Percentiles rank a stretch among this genome's conserved stretches.
These are phyloP conservation scores for Crocodylus rhombifer DNA, from an alignment of 2,797 vertebrate genomes.

Conservation along the genomic window DNA sequence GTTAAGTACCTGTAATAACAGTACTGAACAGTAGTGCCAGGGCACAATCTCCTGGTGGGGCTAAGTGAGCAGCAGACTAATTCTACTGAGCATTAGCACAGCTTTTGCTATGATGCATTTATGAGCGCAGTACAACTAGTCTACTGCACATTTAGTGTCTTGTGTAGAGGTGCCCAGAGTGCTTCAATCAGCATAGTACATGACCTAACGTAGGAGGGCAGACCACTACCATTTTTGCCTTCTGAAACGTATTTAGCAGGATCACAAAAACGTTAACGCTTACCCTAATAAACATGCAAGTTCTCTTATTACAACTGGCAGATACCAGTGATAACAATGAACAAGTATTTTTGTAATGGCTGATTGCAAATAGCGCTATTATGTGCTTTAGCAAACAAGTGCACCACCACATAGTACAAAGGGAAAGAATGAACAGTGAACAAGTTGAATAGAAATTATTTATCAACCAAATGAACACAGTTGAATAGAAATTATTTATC, in stretches of 20 bases:
- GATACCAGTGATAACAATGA: background rate
- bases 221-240: background rate
- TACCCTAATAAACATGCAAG: background rate
- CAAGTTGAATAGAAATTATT: background rate
- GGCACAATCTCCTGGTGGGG: no score
- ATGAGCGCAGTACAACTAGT: no score
- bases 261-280: background rate
- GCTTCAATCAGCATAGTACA: no score
- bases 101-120: no score
- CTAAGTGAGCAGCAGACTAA: no score
- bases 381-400: background rate
- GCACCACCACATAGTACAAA: accelerated
- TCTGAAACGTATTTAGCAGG: background rate
- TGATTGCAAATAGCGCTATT: background rate
- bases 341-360: background rate
- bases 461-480: background rate
- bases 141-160: no score
- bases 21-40: no score
- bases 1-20: no score
- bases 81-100: no score
- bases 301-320: background rate
- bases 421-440: background rate
- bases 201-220: background rate
- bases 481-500: background rate
- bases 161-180: no score